These are phyloP conservation scores for Rhinogobius similis DNA, from an alignment of 2,113 vertebrate species.

Conservation along the genomic window DNA sequence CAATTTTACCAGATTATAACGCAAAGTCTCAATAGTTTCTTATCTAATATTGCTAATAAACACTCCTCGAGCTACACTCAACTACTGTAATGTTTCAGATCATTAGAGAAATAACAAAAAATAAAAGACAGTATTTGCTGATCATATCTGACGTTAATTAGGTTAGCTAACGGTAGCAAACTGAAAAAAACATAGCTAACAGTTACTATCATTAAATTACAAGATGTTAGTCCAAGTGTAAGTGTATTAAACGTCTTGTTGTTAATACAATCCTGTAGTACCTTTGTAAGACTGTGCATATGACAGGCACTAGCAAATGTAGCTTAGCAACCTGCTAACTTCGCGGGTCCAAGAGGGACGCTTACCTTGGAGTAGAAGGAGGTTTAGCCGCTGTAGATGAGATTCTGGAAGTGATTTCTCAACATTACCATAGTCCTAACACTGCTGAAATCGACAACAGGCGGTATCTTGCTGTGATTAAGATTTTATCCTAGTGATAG, in stretches of 20 bases:
- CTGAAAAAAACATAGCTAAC: no score
- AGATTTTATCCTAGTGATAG: background rate
- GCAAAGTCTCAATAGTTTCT: background rate
- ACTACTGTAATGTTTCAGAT: background rate
- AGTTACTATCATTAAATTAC: no score
- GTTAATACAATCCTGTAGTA: no score
- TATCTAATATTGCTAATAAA: background rate
- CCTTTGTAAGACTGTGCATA: background rate
- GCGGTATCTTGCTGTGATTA: accelerated
- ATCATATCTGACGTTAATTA: no score
- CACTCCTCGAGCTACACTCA: background rate
- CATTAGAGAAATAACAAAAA: background rate
- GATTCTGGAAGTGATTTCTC: background rate
- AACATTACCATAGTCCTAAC: conserved; percentile 2
- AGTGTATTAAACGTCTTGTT: no score
- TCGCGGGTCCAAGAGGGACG: background rate
- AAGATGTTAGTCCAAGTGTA: no score
- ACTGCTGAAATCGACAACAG: accelerated
- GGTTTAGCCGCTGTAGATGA: conserved; percentile 19
- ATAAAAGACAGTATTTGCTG: no score
- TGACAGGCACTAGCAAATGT: background rate
- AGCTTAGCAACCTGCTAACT: background rate
- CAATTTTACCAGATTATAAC: background rate
- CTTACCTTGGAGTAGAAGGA: conserved; percentile 18
- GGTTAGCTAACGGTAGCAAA: no score